Conservation (phyloP, 2,888 invertebrate species). For the Lissonota sp. region DNA sequence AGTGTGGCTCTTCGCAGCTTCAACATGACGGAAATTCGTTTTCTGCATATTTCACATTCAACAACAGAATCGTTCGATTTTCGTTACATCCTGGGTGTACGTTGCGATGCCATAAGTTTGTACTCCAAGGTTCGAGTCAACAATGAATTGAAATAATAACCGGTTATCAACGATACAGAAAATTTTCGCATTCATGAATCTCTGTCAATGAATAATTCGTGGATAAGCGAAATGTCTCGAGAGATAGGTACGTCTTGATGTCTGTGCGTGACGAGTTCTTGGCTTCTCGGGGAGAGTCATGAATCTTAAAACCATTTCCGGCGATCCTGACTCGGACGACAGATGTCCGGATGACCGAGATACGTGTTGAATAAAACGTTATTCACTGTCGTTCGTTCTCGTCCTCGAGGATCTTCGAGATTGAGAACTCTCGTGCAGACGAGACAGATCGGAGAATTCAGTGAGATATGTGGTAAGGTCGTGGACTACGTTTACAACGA, state of each 20-base stretch:
- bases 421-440: conserved; percentile 41
- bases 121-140: no score
- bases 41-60: no score
- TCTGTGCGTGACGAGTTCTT: conserved; percentile 11
- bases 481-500: conserved; percentile 24
- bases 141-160: no score
- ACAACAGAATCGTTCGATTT: no score
- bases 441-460: not conserved
- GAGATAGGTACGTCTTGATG: not conserved
- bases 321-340: conserved; percentile 27
- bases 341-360: conserved; percentile 29
- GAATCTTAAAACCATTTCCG: conserved; percentile 53
- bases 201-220: conserved; percentile 12
- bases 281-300: conserved; percentile 18
- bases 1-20: conserved; percentile 10
- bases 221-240: not conserved
- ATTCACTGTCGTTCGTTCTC: conserved; percentile 47
- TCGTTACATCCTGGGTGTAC: no score
- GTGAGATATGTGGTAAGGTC: conserved; percentile 37
- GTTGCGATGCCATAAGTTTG: no score
- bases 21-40: not conserved
- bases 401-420: conserved; percentile 52
- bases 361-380: conserved; percentile 52
- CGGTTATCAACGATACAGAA: not conserved
- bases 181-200: not conserved